Evolutionary conservation across 1,140 invertebrate genomes (phyloP).

Genomic region (Drosophila repletoides): DNA sequence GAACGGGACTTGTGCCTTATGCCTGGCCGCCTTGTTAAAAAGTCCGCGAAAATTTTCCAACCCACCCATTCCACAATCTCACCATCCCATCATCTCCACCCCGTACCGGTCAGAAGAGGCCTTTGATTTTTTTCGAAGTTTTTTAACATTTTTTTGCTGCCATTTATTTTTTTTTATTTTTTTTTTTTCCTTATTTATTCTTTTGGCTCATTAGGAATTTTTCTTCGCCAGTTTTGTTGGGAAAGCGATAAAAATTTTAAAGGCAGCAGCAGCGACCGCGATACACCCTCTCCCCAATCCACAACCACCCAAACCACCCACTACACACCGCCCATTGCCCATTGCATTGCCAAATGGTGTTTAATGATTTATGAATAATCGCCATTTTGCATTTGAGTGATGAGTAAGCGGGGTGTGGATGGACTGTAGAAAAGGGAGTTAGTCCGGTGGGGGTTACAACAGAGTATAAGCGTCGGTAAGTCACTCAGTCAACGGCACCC

Average conservation of each 20-base stretch:
- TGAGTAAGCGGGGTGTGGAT: constrained; percentile 15
- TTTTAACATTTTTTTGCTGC: constrained; percentile 61
- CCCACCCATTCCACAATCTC: background rate
- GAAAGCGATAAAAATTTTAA: constrained; percentile 77
- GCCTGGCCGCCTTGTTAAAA: constrained; percentile 73
- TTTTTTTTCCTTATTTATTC: constrained; percentile 22
- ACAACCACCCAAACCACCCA: background rate
- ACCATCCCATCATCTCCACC: constrained; percentile 1
- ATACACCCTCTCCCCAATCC: background rate
- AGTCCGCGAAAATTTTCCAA: constrained; percentile 66
- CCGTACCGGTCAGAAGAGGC: constrained; percentile 33
- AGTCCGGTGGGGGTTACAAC: background rate
- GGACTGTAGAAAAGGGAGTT: background rate
- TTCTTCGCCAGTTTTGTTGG: constrained; percentile 66
- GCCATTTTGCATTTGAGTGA: constrained; percentile 81
- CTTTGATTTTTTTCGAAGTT: constrained; percentile 79
- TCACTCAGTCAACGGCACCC: constrained; percentile 45
- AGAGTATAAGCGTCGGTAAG: constrained; percentile 14
- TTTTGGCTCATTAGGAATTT: constrained; percentile 80
- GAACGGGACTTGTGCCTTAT: constrained; percentile 43
- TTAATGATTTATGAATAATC: constrained; percentile 83
- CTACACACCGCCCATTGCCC: background rate
- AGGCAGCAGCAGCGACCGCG: constrained; percentile 48
- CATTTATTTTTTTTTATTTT: constrained; percentile 40
- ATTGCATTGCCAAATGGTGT: constrained; percentile 75